phyloP scores from a whole-genome alignment of 1,140 invertebrate genomes.

The Trachymyrmex septentrionalis region DNA sequence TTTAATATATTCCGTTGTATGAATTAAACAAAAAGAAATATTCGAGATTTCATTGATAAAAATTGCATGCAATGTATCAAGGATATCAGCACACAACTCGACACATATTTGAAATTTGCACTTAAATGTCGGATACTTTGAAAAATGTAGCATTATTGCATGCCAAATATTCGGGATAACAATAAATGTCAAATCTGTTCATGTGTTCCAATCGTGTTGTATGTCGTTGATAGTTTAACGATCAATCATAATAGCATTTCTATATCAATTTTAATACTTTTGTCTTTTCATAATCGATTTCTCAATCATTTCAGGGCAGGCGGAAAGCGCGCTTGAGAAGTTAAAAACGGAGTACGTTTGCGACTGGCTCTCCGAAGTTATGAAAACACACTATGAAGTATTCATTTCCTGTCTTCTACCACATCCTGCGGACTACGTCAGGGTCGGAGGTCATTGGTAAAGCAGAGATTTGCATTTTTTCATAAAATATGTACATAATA shows the following conservation, averaged over 20 bases:
- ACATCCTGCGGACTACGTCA: slow-evolving; percentile 95
- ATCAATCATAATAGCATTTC: slow-evolving; percentile 21
- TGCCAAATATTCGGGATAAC: slow-evolving; percentile 24
- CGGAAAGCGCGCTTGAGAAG: slow-evolving; percentile 95
- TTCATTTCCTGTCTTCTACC: slow-evolving; percentile 95
- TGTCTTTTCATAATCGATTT: neutral
- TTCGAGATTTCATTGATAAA: slow-evolving; percentile 16
- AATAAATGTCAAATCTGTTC: slow-evolving; percentile 34
- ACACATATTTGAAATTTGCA: slow-evolving; percentile 26
- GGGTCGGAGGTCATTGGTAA: slow-evolving; percentile 97
- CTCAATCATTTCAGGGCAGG: slow-evolving; percentile 88
- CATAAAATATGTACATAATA: slow-evolving; percentile 17
- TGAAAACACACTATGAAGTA: slow-evolving; percentile 94
- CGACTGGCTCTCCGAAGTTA: slow-evolving; percentile 95
- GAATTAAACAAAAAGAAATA: slow-evolving; percentile 21
- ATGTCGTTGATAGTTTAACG: slow-evolving; percentile 1
- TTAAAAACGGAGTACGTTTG: slow-evolving; percentile 98
- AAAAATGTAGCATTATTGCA: slow-evolving; percentile 10
- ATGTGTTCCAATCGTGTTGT: slow-evolving; percentile 35
- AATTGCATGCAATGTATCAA: slow-evolving; percentile 37
- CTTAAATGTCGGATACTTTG: slow-evolving; percentile 20
- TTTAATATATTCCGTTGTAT: slow-evolving; percentile 10
- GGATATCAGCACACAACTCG: slow-evolving; percentile 36
- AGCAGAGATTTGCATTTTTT: slow-evolving; percentile 46
- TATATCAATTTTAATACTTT: slow-evolving; percentile 29